Evolutionary conservation across 53 echinoderm and acorn worm genomes (phyloP).

Genomic region (Echinometra lucunter): DNA sequence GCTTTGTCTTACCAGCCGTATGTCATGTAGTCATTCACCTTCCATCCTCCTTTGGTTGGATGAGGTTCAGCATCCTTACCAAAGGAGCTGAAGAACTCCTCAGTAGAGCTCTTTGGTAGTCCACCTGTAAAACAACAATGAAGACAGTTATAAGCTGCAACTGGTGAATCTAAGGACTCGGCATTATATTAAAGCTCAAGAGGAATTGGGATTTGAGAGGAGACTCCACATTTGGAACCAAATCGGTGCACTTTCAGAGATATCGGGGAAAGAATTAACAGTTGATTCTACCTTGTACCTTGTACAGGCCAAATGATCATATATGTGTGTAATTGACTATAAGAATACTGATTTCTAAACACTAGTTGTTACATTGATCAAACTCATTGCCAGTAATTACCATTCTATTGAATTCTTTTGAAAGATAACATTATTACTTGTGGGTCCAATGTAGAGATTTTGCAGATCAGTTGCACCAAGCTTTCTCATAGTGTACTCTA

Average conservation of each 20-base stretch:
- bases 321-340: too few species aligned
- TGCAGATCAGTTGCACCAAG: slow-evolving; percentile 80
- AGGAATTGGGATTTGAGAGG: too few species aligned
- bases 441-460: slow-evolving; percentile 82
- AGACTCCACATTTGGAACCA: too few species aligned
- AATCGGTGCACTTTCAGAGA: neutral
- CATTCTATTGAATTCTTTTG: too few species aligned
- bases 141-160: neutral
- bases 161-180: neutral
- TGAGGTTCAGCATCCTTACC: slow-evolving; percentile 84
- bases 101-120: neutral
- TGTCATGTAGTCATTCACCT: slow-evolving; percentile 89
- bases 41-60: slow-evolving; percentile 94
- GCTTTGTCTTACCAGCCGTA: slow-evolving; percentile 84
- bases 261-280: neutral
- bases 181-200: too few species aligned
- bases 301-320: neutral
- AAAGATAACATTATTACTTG: too few species aligned
- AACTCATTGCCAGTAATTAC: too few species aligned
- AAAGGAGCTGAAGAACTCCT: slow-evolving; percentile 83
- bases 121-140: neutral
- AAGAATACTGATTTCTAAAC: too few species aligned
- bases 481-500: slow-evolving; percentile 92
- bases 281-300: neutral
- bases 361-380: too few species aligned